These are phyloP conservation scores for Neoseiulus cucumeris DNA, from an alignment of 1,140 invertebrate genomes.

Conservation along the genomic window DNA sequence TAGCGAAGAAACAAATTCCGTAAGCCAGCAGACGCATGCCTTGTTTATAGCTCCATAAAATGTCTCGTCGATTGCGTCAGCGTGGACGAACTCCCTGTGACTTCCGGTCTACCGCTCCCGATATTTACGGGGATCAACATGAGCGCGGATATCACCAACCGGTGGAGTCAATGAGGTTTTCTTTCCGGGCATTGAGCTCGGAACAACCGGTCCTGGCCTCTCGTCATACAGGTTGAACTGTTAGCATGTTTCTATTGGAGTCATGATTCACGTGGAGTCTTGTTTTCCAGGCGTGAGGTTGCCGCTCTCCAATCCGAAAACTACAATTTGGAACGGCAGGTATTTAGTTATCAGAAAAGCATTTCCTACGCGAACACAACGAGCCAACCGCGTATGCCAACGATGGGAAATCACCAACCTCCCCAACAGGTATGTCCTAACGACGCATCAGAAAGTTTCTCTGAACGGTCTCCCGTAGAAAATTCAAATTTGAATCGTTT, in stretches of 20 bases:
- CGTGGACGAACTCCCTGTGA: neutral
- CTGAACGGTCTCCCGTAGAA: too few species aligned
- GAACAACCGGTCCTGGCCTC: neutral
- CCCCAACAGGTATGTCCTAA: too few species aligned
- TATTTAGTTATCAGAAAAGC: slow-evolving; percentile 67
- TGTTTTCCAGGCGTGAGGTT: slow-evolving; percentile 45
- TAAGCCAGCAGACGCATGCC: too few species aligned
- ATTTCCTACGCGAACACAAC: slow-evolving; percentile 34
- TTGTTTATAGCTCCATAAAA: neutral
- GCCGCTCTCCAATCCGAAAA: slow-evolving; percentile 61
- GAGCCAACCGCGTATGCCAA: too few species aligned
- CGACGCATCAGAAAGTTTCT: too few species aligned
- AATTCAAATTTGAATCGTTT: too few species aligned
- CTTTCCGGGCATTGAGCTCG: neutral
- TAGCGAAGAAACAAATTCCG: too few species aligned
- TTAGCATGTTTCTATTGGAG: neutral
- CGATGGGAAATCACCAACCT: too few species aligned
- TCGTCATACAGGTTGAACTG: neutral
- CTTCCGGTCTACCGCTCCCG: neutral
- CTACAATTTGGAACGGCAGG: slow-evolving; percentile 57
- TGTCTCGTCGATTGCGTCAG: neutral
- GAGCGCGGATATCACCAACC: neutral
- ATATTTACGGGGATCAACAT: neutral
- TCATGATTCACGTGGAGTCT: neutral
- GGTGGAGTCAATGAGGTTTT: neutral